phyloP scores from a whole-genome alignment of 64 coral and sea anemone species.

The Stichodactyla mertensii region DNA sequence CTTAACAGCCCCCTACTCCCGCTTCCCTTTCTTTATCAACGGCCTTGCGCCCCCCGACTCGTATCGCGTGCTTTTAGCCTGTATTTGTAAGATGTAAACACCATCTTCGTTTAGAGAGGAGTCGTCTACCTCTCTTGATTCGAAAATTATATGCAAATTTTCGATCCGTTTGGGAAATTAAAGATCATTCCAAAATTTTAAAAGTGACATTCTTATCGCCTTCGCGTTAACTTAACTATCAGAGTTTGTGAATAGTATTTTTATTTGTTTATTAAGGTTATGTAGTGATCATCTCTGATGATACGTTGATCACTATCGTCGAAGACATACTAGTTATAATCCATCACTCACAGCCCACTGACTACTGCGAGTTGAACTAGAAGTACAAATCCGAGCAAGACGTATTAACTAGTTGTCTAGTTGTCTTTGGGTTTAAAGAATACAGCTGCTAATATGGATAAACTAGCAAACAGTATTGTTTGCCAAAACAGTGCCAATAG shows the following conservation, averaged over 20 bases:
- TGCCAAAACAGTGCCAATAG: too few species aligned
- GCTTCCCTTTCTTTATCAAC: neutral
- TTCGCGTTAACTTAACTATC: neutral
- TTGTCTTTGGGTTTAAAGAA: too few species aligned
- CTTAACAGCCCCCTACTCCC: neutral
- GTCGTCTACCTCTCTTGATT: neutral
- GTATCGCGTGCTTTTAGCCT: slow-evolving; percentile 1
- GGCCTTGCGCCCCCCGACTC: neutral
- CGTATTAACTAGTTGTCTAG: too few species aligned
- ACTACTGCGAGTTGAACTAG: too few species aligned
- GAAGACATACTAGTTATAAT: too few species aligned
- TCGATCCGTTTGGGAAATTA: neutral
- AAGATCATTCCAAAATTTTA: neutral
- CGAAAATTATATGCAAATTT: neutral
- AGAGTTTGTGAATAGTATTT: neutral
- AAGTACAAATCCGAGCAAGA: too few species aligned
- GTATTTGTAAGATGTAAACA: neutral
- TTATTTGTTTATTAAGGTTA: too few species aligned
- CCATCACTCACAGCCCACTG: too few species aligned
- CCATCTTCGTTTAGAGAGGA: neutral
- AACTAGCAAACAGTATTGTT: too few species aligned
- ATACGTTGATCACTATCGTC: too few species aligned
- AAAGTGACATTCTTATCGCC: neutral
- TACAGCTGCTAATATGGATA: too few species aligned
- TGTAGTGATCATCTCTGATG: too few species aligned